phyloP scores from a whole-genome alignment of 1,140 invertebrate genomes.

The Procambarus clarkii region DNA sequence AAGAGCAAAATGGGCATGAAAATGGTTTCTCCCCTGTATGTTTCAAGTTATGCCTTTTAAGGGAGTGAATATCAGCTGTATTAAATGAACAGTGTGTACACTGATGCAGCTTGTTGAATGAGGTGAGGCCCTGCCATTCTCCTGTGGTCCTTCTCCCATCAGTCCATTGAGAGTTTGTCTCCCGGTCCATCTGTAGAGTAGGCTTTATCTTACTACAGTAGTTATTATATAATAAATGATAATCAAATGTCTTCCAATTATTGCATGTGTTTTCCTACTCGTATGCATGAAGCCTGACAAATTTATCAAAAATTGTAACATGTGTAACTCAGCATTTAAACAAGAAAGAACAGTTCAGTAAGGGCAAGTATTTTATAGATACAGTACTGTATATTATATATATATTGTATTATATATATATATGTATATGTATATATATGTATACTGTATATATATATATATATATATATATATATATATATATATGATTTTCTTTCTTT shows the following conservation, averaged over 20 bases:
- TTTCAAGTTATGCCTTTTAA: constrained; percentile 78
- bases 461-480: too few relatives aligned
- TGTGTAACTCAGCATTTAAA: too few relatives aligned
- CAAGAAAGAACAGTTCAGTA: too few relatives aligned
- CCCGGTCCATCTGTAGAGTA: constrained; percentile 49
- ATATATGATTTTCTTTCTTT: too few relatives aligned
- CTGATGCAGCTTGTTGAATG: constrained; percentile 38
- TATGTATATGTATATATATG: too few relatives aligned
- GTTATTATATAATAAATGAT: background rate
- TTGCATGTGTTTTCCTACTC: too few relatives aligned
- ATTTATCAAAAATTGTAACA: too few relatives aligned
- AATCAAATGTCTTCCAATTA: background rate
- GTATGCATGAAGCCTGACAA: too few relatives aligned
- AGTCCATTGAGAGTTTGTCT: constrained; percentile 31
- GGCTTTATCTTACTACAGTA: constrained; percentile 28
- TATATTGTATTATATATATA: too few relatives aligned
- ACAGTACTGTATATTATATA: too few relatives aligned
- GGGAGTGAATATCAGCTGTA: constrained; percentile 44
- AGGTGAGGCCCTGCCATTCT: constrained; percentile 18
- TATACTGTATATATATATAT: too few relatives aligned
- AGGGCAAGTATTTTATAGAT: too few relatives aligned
- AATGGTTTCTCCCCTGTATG: constrained; percentile 52
- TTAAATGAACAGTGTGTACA: constrained; percentile 54
- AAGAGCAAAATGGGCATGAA: constrained; percentile 49
- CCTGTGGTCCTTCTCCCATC: constrained; percentile 38